Evolutionary conservation across 1,140 invertebrate genomes (phyloP).

Genomic region (Dendrolimus kikuchii): DNA sequence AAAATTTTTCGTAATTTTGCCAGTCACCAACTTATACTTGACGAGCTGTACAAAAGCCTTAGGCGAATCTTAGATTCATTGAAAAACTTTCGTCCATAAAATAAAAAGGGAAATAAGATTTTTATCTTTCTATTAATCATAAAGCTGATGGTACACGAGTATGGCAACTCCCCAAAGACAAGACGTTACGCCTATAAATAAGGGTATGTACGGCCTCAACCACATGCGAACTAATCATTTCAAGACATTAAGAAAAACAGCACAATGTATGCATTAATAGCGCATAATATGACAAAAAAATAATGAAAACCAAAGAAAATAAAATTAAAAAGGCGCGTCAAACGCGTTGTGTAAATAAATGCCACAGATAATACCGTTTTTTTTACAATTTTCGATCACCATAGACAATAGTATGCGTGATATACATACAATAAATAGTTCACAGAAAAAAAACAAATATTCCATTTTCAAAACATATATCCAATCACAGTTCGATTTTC

Average conservation of each 20-base stretch:
- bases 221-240: conserved; percentile 56
- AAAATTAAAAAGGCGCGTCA: conserved; percentile 27
- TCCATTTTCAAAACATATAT: conserved; percentile 25
- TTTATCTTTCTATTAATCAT: conserved; percentile 32
- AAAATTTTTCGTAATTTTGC: too few species aligned
- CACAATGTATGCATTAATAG: conserved; percentile 32
- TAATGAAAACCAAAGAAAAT: conserved; percentile 14
- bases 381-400: conserved; percentile 8
- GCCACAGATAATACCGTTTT: conserved; percentile 49
- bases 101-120: too few species aligned
- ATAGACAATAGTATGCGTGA: too few species aligned
- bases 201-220: conserved; percentile 71
- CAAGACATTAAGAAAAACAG: conserved; percentile 27
- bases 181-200: conserved; percentile 78
- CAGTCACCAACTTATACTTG: too few species aligned
- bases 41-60: too few species aligned
- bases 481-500: conserved; percentile 56
- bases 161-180: conserved; percentile 83
- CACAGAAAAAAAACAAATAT: neutral
- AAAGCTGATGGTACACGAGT: conserved; percentile 63
- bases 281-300: conserved; percentile 24
- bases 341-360: conserved; percentile 42
- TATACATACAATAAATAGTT: too few species aligned
- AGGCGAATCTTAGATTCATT: too few species aligned
- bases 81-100: too few species aligned